Conservation (phyloP, 2,113 vertebrate species). For the Paramormyrops kingsleyae region DNA sequence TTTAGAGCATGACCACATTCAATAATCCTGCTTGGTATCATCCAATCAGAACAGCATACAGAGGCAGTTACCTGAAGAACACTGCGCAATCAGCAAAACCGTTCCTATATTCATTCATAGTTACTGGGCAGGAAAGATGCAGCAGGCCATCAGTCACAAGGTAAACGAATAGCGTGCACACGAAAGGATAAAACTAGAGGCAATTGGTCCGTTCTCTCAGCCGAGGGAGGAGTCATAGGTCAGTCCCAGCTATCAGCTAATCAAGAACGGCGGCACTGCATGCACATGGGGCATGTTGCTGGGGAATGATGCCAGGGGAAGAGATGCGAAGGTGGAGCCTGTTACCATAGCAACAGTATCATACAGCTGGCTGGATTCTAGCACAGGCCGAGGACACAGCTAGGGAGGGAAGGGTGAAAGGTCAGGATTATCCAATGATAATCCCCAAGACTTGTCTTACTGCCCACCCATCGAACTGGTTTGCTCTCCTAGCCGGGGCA, state of each 20-base stretch:
- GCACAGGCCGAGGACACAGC: constrained; percentile 49
- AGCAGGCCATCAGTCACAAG: neutral
- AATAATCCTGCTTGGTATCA: neutral
- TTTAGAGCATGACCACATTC: neutral
- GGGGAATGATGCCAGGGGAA: neutral
- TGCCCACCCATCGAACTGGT: neutral
- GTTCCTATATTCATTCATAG: neutral
- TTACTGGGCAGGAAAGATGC: neutral
- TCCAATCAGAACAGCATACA: neutral
- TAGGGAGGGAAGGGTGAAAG: constrained; percentile 27
- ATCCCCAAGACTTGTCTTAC: neutral
- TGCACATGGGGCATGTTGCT: neutral
- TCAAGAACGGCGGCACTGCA: neutral
- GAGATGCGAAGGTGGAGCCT: constrained; percentile 65
- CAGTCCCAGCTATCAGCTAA: neutral
- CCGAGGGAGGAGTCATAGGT: neutral
- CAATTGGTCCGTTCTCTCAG: neutral
- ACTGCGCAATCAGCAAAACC: neutral
- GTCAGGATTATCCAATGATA: neutral
- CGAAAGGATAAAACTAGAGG: neutral
- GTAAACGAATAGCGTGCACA: neutral
- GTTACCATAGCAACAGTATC: constrained; percentile 80
- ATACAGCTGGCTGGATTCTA: constrained; percentile 86
- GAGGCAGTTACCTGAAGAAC: neutral
- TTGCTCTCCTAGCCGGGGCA: neutral